A percentile compares a stretch with the other conserved stretches of the same genome.
These are phyloP conservation scores for Gnathonemus longibarbis DNA, from an alignment of 2,113 vertebrate species.

Conservation along the genomic window DNA sequence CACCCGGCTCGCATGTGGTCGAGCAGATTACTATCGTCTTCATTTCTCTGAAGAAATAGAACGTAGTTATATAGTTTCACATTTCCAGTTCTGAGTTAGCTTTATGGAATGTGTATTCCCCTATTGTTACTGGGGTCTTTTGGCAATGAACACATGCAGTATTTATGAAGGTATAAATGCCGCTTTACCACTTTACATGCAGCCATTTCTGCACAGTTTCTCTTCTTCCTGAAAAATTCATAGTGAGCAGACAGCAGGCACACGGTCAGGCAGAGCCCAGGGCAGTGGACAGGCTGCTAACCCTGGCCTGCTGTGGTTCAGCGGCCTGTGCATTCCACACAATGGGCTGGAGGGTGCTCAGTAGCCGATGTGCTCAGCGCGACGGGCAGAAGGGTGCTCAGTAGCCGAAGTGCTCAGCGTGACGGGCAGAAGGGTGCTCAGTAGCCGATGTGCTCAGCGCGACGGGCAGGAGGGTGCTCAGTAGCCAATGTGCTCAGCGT, in stretches of 20 bases:
- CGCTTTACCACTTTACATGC: not conserved
- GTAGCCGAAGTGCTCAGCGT: not conserved
- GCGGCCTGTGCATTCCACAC: not conserved
- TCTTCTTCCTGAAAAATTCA: not conserved
- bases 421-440: not conserved
- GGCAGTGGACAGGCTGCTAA: not conserved
- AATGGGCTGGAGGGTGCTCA: not conserved
- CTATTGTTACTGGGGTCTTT: not conserved
- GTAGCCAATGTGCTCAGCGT: not conserved
- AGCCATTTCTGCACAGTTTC: not conserved
- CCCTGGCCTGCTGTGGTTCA: not conserved
- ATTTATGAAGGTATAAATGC: not conserved
- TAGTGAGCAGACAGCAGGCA: not conserved
- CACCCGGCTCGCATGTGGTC: not conserved
- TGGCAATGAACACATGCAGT: not conserved
- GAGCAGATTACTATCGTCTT: not conserved
- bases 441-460: not conserved
- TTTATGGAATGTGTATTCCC: not conserved
- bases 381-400: not conserved
- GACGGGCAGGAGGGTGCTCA: not conserved
- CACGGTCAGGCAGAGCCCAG: not conserved
- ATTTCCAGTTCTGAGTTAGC: not conserved
- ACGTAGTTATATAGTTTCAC: not conserved
- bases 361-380: not conserved
- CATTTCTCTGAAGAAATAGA: not conserved